These are phyloP conservation scores for Heteromormyrus szaboi DNA, from an alignment of 2,797 vertebrate species.

Conservation along the genomic window DNA sequence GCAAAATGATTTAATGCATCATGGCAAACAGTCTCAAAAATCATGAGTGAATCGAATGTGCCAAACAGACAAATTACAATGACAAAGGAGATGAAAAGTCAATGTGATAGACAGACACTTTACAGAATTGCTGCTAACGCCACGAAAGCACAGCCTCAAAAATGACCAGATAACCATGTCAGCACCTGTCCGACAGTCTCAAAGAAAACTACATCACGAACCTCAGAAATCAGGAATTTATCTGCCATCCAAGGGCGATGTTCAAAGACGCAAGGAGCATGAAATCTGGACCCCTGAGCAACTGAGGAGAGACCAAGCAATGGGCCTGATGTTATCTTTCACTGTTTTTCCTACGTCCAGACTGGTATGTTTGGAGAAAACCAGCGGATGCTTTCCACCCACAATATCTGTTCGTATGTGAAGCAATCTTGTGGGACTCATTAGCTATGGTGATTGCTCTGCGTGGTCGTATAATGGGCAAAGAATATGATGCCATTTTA, in stretches of 20 bases:
- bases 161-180: background rate
- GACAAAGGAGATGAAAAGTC: background rate
- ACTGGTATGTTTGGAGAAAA: background rate
- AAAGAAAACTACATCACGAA: background rate
- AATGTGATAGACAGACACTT: background rate
- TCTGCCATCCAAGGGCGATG: background rate
- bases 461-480: background rate
- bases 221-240: background rate
- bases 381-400: background rate
- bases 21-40: background rate
- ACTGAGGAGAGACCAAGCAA: background rate
- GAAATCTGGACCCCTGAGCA: background rate
- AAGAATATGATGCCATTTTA: background rate
- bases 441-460: constrained; percentile 2
- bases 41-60: background rate
- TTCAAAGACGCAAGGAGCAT: background rate
- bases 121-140: background rate
- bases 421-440: background rate
- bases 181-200: background rate
- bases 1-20: background rate
- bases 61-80: background rate
- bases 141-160: background rate
- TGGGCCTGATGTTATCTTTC: background rate
- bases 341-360: background rate
- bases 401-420: background rate